Conservation (phyloP, 2,888 invertebrate species). For the Cyaniris semiargus region DNA sequence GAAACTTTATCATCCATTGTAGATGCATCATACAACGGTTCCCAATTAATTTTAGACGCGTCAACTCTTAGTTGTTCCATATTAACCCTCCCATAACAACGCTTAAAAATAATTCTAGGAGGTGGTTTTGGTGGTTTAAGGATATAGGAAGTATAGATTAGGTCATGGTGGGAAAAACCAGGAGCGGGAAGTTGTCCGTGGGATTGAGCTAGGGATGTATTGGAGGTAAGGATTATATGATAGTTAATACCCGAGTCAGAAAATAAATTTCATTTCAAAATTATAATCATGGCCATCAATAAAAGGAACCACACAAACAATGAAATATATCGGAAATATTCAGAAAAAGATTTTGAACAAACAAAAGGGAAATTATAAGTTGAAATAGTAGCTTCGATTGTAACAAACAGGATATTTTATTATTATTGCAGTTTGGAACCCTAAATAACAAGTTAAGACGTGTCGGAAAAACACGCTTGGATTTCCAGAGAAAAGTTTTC, state of each 20-base stretch:
- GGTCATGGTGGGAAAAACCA: too few species aligned
- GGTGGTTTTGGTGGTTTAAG: too few species aligned
- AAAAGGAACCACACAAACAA: background rate
- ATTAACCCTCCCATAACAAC: too few species aligned
- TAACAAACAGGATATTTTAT: slow-evolving; percentile 33
- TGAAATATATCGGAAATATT: background rate
- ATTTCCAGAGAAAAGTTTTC: slow-evolving; percentile 30
- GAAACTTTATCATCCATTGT: too few species aligned
- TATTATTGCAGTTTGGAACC: slow-evolving; percentile 33
- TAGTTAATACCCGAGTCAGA: background rate
- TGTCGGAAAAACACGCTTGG: slow-evolving; percentile 30
- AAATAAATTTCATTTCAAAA: background rate
- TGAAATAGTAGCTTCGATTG: slow-evolving; percentile 31
- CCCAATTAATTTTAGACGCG: too few species aligned
- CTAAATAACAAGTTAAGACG: slow-evolving; percentile 33
- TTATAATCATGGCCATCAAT: background rate
- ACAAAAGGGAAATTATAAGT: slow-evolving; percentile 31
- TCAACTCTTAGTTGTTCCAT: too few species aligned
- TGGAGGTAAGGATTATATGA: too few species aligned
- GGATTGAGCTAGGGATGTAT: too few species aligned
- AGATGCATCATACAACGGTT: too few species aligned
- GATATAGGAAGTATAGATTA: too few species aligned
- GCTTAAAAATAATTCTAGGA: too few species aligned
- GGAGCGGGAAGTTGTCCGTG: too few species aligned
- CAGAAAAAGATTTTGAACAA: slow-evolving; percentile 10